Evolutionary conservation across 92 coral and sea anemone species (phyloP).

Genomic region (Plumapathes pennacea): DNA sequence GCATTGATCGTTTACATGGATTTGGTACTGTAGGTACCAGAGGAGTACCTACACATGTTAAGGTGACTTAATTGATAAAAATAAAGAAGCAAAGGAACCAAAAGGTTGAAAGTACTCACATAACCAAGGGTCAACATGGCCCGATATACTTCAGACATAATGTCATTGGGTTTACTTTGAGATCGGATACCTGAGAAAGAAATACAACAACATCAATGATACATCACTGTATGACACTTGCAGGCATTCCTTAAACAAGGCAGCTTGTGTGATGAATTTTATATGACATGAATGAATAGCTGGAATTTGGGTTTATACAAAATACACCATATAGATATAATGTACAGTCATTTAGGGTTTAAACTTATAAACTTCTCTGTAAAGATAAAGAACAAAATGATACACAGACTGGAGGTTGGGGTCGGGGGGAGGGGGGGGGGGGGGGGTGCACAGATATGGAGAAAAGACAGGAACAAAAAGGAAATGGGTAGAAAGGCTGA

Average conservation of each 20-base stretch:
- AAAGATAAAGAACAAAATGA: too few species aligned
- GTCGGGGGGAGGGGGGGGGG: background rate
- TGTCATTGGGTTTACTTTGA: conserved; percentile 97
- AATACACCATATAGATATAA: too few species aligned
- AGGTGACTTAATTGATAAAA: background rate
- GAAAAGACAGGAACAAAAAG: background rate
- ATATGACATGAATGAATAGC: too few species aligned
- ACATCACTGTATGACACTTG: background rate
- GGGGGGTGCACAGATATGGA: background rate
- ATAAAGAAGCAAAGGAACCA: background rate
- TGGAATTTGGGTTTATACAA: too few species aligned
- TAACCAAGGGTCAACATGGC: conserved; percentile 96
- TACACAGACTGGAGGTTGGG: too few species aligned
- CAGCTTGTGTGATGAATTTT: too few species aligned
- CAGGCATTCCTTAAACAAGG: background rate
- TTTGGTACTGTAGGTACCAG: too few species aligned
- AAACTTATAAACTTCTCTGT: too few species aligned
- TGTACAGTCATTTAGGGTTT: too few species aligned
- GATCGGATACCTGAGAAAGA: conserved; percentile 98
- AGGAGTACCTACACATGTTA: too few species aligned
- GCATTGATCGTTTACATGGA: too few species aligned
- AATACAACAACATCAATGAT: background rate
- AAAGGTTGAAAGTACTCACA: conserved; percentile 68
- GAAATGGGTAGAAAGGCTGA: background rate
- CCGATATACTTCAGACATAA: conserved; percentile 96